Evolutionary conservation across 2,113 vertebrate genomes (phyloP), one percentile per base, ranked within the genome.

Genomic region (Ancistrus triradiatus): DNA sequence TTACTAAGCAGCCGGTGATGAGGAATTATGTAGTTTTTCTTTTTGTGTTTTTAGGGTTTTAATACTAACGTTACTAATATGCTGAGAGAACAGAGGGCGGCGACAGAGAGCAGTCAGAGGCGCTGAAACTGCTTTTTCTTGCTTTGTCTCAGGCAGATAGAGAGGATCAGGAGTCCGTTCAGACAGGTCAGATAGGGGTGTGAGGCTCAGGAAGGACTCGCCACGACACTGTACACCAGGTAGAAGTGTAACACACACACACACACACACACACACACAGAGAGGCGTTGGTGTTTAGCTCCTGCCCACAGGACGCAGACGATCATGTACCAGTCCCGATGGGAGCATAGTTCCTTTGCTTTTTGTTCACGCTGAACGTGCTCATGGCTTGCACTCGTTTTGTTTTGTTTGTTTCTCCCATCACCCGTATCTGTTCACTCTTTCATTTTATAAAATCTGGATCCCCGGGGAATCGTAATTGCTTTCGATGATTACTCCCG

Each of bases 401-500:
- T 68, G 43, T 63, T 68, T 47, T 59, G 21, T 57, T 63, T 24
- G 43, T 55, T 56, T 58, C 17, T 18, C 14, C 17, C 18, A 25
- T 28, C 27, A 46, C 50, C n/a, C n/a, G 69, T 57, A 57, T 60
- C 59, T 67, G 25, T 63, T 68, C 27, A 59, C 57, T 55, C 35
- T 38, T 63, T 57, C 40, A 53, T 58, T 62, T 44, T 62, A 17
- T 27, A 66, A 77, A 59, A 75, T 53, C 47, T 75, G 55, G 57
- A 3, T 31, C 62, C 63, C 68, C 59, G 65, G 74, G 73, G 68
- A 59, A 63, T 60, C 66, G 58, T 69, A 62, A 77, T 78, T 77
- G 43, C 67, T 76, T 67, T 72, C 48, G 59, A 65, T 67, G 62
- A 74, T 72, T 78, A 72, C 67, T 69, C 74, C 68, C 69, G 73